Conservation (phyloP, 2,113 vertebrate species). For the Leiothrix lutea region DNA sequence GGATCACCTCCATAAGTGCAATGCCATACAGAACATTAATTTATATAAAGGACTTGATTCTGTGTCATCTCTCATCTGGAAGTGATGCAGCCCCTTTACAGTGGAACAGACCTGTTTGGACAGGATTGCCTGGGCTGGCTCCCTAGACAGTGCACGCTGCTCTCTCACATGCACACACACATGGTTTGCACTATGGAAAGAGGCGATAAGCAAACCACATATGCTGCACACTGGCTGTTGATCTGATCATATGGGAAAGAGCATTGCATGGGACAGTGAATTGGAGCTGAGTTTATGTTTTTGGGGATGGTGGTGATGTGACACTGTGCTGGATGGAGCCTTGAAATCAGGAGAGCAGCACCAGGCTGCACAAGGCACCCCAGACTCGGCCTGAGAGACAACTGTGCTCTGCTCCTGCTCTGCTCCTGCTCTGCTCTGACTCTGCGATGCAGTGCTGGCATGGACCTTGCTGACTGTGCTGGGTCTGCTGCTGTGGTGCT, state of each 20-base stretch:
- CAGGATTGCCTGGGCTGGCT: background rate
- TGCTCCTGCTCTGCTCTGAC: accelerated
- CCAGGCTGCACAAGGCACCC: background rate
- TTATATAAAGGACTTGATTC: background rate
- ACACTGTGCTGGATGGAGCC: background rate
- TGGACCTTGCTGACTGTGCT: accelerated
- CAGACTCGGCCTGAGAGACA: background rate
- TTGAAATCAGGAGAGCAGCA: background rate
- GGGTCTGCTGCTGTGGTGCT: background rate
- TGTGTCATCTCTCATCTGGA: background rate
- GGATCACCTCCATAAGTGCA: accelerated
- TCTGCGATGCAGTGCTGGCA: accelerated
- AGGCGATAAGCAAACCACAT: background rate
- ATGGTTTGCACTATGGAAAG: background rate
- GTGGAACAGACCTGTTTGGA: background rate
- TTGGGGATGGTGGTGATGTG: background rate
- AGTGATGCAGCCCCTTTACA: background rate
- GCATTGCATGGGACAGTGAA: background rate
- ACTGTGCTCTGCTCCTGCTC: background rate
- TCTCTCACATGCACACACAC: background rate
- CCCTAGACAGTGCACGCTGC: accelerated
- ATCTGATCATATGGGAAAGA: background rate
- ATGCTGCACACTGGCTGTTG: background rate
- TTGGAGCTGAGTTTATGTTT: background rate
- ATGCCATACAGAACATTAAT: background rate